phyloP scores from a whole-genome alignment of 2,113 vertebrate genomes.

The Psilopogon haemacephalus region DNA sequence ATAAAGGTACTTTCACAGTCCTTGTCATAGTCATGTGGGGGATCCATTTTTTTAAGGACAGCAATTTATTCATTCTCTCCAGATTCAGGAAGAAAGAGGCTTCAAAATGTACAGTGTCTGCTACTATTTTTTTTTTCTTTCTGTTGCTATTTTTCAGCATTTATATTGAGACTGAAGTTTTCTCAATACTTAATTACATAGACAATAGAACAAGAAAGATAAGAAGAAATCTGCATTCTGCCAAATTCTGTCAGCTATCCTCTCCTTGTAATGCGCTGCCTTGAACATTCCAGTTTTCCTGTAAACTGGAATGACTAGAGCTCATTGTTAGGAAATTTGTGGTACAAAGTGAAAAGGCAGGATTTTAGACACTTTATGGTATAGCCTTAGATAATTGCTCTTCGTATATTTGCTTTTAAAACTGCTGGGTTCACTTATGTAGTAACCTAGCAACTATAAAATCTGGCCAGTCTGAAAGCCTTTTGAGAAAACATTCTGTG shows the following conservation, averaged over 20 bases:
- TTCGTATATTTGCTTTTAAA: not conserved
- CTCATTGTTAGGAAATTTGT: not conserved
- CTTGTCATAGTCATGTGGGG: not conserved
- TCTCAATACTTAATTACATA: not conserved
- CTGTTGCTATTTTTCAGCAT: not conserved
- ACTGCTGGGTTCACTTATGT: not conserved
- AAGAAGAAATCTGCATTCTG: not conserved
- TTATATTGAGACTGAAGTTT: not conserved
- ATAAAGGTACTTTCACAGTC: not conserved
- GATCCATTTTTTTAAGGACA: not conserved
- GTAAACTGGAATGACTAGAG: not conserved
- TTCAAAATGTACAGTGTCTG: not conserved
- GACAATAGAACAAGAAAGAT: not conserved
- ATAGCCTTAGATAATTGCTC: not conserved
- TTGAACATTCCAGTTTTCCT: not conserved
- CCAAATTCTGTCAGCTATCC: not conserved
- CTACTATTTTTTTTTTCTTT: not conserved
- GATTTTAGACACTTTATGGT: not conserved
- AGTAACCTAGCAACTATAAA: constrained; percentile 40
- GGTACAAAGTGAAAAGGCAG: not conserved
- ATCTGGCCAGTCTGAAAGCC: not conserved
- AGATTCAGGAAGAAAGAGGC: not conserved
- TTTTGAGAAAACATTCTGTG: not conserved
- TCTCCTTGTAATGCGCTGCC: not conserved
- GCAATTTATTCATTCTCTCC: not conserved